phyloP scores from a whole-genome alignment of 2,888 invertebrate species.

The Synanthedon vespiformis region DNA sequence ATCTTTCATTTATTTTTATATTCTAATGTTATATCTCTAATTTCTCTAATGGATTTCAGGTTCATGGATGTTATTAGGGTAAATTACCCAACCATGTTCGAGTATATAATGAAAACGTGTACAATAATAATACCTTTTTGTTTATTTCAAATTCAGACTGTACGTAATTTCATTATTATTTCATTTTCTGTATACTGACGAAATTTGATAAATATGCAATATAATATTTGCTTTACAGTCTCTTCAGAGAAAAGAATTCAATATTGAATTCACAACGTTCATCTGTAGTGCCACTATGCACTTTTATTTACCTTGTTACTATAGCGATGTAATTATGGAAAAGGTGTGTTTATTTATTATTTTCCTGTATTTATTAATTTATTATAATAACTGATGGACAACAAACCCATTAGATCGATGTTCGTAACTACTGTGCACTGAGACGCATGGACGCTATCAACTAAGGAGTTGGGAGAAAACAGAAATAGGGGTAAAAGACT shows the following conservation, averaged over 20 bases:
- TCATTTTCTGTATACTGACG: not conserved
- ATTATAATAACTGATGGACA: too few relatives aligned
- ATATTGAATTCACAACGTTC: constrained; percentile 37
- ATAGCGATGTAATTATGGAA: constrained; percentile 44
- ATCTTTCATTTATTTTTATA: too few relatives aligned
- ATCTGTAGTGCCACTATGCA: constrained; percentile 25
- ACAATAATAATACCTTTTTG: constrained; percentile 38
- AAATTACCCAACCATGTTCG: constrained; percentile 31
- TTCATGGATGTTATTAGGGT: constrained; percentile 22
- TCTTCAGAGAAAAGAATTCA: constrained; percentile 19
- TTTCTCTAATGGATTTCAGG: constrained; percentile 20
- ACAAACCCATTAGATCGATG: too few relatives aligned
- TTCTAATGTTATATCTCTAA: not conserved
- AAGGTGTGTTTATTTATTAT: constrained; percentile 26
- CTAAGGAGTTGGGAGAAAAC: too few relatives aligned
- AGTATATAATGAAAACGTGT: constrained; percentile 41
- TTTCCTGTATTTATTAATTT: too few relatives aligned
- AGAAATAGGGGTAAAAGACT: too few relatives aligned
- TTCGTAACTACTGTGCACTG: too few relatives aligned
- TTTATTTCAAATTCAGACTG: constrained; percentile 39
- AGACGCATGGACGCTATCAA: too few relatives aligned
- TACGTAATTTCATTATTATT: constrained; percentile 9
- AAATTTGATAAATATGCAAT: not conserved
- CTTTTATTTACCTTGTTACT: constrained; percentile 45
- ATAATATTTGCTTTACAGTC: constrained; percentile 20